A percentile compares a stretch with the other conserved stretches of the same genome.
Conservation (phyloP, 1,140 invertebrate genomes). For the Hylaeus volcanicus region DNA sequence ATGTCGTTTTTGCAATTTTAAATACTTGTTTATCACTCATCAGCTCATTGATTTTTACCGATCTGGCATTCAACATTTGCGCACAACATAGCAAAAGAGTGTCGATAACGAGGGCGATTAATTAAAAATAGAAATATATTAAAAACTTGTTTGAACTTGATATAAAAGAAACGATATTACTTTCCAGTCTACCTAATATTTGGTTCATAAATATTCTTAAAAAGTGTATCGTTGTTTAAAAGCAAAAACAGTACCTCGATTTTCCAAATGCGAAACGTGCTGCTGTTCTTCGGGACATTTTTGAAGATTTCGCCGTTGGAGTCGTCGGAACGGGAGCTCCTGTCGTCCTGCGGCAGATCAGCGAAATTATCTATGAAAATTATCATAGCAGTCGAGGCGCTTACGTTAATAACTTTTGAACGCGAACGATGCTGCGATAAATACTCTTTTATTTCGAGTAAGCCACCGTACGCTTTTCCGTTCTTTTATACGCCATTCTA, state of each 20-base stretch:
- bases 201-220: too few relatives aligned
- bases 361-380: constrained; percentile 34
- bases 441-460: not conserved
- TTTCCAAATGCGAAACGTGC: constrained; percentile 90
- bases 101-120: too few relatives aligned
- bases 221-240: too few relatives aligned
- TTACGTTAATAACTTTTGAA: not conserved
- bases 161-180: too few relatives aligned
- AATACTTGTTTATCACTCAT: too few relatives aligned
- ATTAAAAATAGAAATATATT: too few relatives aligned
- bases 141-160: too few relatives aligned
- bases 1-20: too few relatives aligned
- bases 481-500: not conserved
- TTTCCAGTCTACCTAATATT: too few relatives aligned
- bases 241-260: constrained; percentile 83
- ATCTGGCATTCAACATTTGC: too few relatives aligned
- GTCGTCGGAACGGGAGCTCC: constrained; percentile 75
- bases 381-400: not conserved
- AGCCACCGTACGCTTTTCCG: not conserved
- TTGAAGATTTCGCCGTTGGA: constrained; percentile 83
- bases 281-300: constrained; percentile 86
- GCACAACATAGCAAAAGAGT: too few relatives aligned
- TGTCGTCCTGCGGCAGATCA: constrained; percentile 70
- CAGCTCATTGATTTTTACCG: too few relatives aligned
- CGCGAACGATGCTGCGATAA: not conserved